Percentiles rank a stretch among this genome's conserved stretches.
Evolutionary conservation across 2,797 vertebrate species (phyloP).

Genomic region (Mareca strepera): DNA sequence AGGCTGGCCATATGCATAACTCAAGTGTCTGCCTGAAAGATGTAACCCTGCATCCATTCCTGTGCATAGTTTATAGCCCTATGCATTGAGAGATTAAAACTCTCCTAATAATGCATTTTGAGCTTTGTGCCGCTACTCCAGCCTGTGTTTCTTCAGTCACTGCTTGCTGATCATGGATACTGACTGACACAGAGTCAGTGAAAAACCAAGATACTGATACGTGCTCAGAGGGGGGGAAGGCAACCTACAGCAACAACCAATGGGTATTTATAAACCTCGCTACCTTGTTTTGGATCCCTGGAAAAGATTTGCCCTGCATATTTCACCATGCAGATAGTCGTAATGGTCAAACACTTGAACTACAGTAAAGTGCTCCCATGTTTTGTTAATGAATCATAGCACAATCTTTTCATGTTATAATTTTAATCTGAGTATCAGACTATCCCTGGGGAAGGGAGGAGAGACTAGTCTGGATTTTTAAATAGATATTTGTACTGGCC

Average conservation of each 20-base stretch:
- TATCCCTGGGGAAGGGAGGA: not conserved
- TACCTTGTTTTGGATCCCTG: not conserved
- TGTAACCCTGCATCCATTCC: not conserved
- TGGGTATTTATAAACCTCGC: not conserved
- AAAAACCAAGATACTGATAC: not conserved
- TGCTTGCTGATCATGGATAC: not conserved
- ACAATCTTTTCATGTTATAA: not conserved
- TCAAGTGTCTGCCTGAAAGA: not conserved
- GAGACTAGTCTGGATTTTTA: not conserved
- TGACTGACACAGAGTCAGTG: not conserved
- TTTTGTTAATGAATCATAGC: not conserved
- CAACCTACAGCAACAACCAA: no score
- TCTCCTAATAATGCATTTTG: not conserved
- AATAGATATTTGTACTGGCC: not conserved
- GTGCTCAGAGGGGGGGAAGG: no score
- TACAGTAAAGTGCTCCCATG: not conserved
- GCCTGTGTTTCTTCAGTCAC: not conserved
- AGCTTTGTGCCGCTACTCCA: not conserved
- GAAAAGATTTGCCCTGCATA: not conserved
- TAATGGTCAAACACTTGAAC: not conserved
- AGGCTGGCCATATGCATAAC: not conserved
- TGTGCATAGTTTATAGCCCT: not conserved
- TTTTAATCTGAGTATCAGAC: not conserved
- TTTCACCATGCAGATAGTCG: not conserved
- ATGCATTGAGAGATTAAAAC: accelerated